phyloP scores from a whole-genome alignment of 2,113 vertebrate genomes.

The Eubucco bourcierii region DNA sequence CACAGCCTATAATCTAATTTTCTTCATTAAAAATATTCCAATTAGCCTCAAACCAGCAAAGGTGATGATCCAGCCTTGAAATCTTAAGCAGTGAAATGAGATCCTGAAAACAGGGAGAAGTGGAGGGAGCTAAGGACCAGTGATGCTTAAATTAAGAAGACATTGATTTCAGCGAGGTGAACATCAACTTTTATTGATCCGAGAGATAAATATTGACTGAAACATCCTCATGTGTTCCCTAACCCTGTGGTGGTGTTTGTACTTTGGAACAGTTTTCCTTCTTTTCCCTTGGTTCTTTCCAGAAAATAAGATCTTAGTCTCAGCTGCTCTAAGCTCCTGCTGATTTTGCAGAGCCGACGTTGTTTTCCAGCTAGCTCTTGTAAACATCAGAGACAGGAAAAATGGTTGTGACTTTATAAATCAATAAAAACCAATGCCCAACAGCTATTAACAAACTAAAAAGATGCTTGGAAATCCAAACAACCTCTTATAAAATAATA shows the following conservation, averaged over 20 bases:
- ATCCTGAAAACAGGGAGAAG: neutral
- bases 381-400: slow-evolving; percentile 14
- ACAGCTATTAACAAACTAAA: slow-evolving; percentile 27
- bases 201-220: slow-evolving; percentile 16
- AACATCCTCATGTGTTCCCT: neutral
- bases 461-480: slow-evolving; percentile 16
- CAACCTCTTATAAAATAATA: neutral
- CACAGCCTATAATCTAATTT: too few species aligned
- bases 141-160: neutral
- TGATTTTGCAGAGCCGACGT: neutral
- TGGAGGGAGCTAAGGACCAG: neutral
- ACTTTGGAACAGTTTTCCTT: neutral
- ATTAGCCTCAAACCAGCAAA: too few species aligned
- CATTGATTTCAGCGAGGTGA: slow-evolving; percentile 10
- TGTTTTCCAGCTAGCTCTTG: neutral
- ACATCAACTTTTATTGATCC: slow-evolving; percentile 14
- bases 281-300: neutral
- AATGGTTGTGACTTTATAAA: slow-evolving; percentile 28
- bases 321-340: neutral
- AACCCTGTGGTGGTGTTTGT: neutral
- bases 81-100: neutral
- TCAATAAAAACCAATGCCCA: slow-evolving; percentile 6
- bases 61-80: neutral
- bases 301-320: neutral
- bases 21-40: too few species aligned